Evolutionary conservation across 2,797 vertebrate genomes (phyloP).

Genomic region (Australoheros facetus): DNA sequence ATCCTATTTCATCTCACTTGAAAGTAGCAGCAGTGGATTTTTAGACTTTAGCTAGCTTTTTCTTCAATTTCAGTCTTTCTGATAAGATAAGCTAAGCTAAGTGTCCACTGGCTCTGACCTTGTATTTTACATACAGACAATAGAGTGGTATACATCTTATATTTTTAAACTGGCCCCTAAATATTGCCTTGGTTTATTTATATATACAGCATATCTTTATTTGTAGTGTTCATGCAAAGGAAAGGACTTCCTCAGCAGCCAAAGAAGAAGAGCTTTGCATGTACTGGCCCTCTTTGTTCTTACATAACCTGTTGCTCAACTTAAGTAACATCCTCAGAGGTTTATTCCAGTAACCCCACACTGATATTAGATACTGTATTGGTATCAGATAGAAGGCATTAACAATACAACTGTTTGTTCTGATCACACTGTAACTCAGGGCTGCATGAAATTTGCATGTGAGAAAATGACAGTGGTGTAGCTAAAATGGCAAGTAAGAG

Average conservation of each 20-base stretch:
- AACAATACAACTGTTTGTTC: not conserved
- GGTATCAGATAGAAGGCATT: not conserved
- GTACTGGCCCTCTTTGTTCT: not conserved
- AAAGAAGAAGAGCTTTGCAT: not conserved
- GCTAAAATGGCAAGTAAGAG: not conserved
- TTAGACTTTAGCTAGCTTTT: not conserved
- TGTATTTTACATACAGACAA: too few relatives aligned
- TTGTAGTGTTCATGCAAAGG: not conserved
- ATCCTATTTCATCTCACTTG: not conserved
- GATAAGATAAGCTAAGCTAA: too few relatives aligned
- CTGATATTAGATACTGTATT: not conserved
- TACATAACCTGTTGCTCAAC: not conserved
- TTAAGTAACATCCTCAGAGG: not conserved
- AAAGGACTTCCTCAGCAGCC: not conserved
- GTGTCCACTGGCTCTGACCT: too few relatives aligned
- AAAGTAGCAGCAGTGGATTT: not conserved
- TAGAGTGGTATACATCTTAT: not conserved
- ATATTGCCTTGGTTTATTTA: not conserved
- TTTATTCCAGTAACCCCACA: not conserved
- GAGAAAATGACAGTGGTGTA: not conserved
- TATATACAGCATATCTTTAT: not conserved
- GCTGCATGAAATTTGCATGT: not conserved
- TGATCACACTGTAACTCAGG: not conserved
- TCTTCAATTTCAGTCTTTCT: too few relatives aligned
- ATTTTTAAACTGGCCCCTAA: not conserved